A percentile compares a stretch with the other conserved stretches of the same genome.
phyloP scores from a whole-genome alignment of 2,113 vertebrate species.

The Callocephalon fimbriatum region DNA sequence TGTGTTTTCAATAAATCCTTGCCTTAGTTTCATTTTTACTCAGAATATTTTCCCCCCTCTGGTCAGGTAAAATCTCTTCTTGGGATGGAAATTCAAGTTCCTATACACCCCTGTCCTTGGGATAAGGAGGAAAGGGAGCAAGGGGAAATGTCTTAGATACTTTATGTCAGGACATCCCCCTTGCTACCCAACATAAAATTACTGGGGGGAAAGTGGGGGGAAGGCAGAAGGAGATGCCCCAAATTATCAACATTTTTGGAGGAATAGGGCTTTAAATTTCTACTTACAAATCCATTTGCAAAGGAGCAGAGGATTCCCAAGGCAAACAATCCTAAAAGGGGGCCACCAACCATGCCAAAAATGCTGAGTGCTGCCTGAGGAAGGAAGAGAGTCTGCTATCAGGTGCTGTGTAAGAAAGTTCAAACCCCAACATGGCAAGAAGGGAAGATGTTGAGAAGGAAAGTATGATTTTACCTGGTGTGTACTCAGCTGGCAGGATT shows the following conservation, averaged over 20 bases:
- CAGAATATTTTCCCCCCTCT: accelerated
- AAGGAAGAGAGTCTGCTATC: conserved; percentile 1
- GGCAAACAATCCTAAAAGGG: conserved; percentile 90
- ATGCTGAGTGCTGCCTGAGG: conserved; percentile 91
- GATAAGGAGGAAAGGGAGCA: not conserved
- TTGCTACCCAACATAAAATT: not conserved
- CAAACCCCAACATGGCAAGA: not conserved
- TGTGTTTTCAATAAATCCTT: not conserved
- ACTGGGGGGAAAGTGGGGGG: too few relatives aligned
- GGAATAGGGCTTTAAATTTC: not conserved
- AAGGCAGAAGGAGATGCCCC: not conserved
- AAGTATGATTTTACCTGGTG: not conserved
- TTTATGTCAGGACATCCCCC: not conserved
- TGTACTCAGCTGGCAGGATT: not conserved
- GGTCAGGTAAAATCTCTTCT: not conserved
- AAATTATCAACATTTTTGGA: not conserved
- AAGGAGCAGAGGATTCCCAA: conserved; percentile 92
- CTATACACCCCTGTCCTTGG: not conserved
- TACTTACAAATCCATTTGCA: conserved; percentile 89
- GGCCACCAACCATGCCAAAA: conserved; percentile 95
- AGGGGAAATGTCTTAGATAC: not conserved
- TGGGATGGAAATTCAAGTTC: not conserved
- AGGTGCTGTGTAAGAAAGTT: not conserved
- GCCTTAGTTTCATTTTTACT: not conserved
- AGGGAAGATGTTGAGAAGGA: not conserved